Conservation (phyloP, 2,888 invertebrate genomes). For the Drepana falcataria region DNA sequence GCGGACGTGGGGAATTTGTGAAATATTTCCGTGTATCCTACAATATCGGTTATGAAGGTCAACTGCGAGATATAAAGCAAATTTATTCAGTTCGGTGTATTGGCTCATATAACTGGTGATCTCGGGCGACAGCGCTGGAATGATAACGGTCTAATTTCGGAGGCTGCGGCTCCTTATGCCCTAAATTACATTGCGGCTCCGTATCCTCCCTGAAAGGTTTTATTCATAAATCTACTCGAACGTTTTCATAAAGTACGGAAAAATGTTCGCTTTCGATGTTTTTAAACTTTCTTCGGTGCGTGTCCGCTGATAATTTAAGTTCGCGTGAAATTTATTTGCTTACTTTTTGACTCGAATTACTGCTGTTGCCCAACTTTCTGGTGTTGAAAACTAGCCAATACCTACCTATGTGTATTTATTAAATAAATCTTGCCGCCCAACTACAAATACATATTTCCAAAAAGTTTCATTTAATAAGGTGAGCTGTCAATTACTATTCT, state of each 20-base stretch:
- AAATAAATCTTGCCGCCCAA: no score
- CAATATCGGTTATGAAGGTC: conserved; percentile 76
- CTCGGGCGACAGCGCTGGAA: conserved; percentile 69
- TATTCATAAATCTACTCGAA: conserved; percentile 75
- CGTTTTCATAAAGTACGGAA: conserved; percentile 71
- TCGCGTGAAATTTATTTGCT: conserved; percentile 24
- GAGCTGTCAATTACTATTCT: no score
- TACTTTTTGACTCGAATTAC: conserved; percentile 7
- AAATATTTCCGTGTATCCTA: conserved; percentile 64
- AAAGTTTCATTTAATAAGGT: no score
- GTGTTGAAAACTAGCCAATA: not conserved
- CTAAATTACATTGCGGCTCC: conserved; percentile 71
- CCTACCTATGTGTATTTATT: no score
- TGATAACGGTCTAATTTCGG: conserved; percentile 76
- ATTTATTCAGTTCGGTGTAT: conserved; percentile 77
- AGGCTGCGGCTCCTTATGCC: conserved; percentile 58
- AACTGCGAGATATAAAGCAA: conserved; percentile 71
- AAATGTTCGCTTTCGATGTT: conserved; percentile 57
- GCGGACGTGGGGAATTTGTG: conserved; percentile 45
- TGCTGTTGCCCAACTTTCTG: not conserved
- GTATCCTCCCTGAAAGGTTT: conserved; percentile 74
- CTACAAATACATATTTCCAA: no score
- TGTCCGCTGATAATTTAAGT: conserved; percentile 30
- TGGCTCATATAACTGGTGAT: conserved; percentile 75
- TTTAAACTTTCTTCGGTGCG: conserved; percentile 42